Percentiles rank a stretch among this genome's conserved stretches.
Evolutionary conservation across 1,140 invertebrate species (phyloP).

Genomic region (Neodiprion virginianus): DNA sequence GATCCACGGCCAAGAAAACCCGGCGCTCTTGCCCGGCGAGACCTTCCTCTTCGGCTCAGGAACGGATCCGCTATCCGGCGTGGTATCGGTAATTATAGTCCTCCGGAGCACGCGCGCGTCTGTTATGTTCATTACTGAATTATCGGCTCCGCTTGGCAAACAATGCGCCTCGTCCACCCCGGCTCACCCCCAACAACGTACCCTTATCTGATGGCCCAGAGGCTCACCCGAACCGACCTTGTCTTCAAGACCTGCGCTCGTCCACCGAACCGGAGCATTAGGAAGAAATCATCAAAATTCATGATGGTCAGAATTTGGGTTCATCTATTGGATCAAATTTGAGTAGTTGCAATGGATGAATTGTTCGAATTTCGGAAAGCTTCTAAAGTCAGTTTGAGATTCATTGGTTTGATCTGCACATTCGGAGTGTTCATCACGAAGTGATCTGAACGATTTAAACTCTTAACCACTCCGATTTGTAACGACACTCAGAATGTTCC

Average conservation of each 20-base stretch:
- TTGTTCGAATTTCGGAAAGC: no score
- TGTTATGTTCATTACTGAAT: slow-evolving; percentile 63
- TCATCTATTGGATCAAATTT: no score
- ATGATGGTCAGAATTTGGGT: no score
- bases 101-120: slow-evolving; percentile 56
- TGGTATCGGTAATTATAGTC: slow-evolving; percentile 63
- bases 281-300: no score
- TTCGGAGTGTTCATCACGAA: no score
- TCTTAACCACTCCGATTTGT: no score
- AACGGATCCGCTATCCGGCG: slow-evolving; percentile 59
- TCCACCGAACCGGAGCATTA: slow-evolving; percentile 14
- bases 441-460: no score
- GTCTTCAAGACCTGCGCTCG: slow-evolving; percentile 8
- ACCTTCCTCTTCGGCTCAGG: slow-evolving; percentile 48
- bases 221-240: slow-evolving; percentile 33
- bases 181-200: slow-evolving; percentile 26
- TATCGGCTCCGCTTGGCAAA: slow-evolving; percentile 59
- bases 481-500: no score
- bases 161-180: slow-evolving; percentile 52
- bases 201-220: slow-evolving; percentile 45
- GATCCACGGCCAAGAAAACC: slow-evolving; percentile 31
- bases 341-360: no score
- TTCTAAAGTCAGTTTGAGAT: no score
- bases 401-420: no score
- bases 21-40: slow-evolving; percentile 21